Conservation (phyloP, 2,888 invertebrate genomes). For the Nomada hirtipes region DNA sequence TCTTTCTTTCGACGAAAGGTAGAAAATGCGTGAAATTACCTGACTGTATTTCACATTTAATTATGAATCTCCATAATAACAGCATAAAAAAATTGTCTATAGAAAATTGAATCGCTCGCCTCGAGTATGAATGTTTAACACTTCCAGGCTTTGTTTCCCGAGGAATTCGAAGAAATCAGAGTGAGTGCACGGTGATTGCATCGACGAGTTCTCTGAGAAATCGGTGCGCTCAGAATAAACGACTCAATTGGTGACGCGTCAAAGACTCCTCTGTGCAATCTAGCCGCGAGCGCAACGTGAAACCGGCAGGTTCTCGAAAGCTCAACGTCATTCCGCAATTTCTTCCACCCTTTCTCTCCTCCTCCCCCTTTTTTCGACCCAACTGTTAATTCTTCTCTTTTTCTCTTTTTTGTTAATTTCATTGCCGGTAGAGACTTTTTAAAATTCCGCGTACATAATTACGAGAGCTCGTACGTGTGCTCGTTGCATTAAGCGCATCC, state of each 20-base stretch:
- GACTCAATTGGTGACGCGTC: constrained; percentile 38
- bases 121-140: not conserved
- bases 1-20: no score
- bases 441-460: constrained; percentile 46
- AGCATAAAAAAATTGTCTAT: no score
- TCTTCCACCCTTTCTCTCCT: not conserved
- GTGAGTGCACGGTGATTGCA: not conserved
- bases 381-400: not conserved
- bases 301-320: not conserved
- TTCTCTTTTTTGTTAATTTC: constrained; percentile 8
- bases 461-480: constrained; percentile 36
- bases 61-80: no score
- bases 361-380: not conserved
- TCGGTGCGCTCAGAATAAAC: constrained; percentile 31
- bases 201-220: not conserved
- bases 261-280: constrained; percentile 31
- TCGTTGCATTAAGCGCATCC: constrained; percentile 57
- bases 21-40: no score
- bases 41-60: no score
- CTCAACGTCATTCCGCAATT: constrained; percentile 21
- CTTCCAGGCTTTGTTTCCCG: not conserved
- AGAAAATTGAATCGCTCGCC: no score
- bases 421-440: constrained; percentile 15
- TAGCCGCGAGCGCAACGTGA: constrained; percentile 10
- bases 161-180: not conserved